Evolutionary conservation across 1,140 invertebrate species (phyloP).

Genomic region (Dreissena polymorpha): DNA sequence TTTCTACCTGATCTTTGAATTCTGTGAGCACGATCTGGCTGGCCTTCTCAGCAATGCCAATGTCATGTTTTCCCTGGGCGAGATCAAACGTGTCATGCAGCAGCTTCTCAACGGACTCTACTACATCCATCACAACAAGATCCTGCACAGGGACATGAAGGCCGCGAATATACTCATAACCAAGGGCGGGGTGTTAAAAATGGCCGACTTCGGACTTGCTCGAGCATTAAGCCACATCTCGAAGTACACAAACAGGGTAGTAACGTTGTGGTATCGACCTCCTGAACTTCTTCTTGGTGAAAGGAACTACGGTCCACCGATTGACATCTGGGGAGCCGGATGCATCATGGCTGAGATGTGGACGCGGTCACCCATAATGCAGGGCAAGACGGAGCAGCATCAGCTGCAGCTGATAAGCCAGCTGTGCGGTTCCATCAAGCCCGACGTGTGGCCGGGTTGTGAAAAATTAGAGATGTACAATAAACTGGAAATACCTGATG

Average conservation of each 20-base stretch:
- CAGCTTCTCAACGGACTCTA: conserved; percentile 98
- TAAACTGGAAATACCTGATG: conserved; percentile 94
- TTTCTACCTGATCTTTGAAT: conserved; percentile 99
- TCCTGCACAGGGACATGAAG: conserved; percentile 98
- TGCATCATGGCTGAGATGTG: conserved; percentile 99
- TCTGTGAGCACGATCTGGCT: conserved; percentile 99
- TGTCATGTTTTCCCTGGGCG: conserved; percentile 96
- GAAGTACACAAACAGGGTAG: conserved; percentile 97
- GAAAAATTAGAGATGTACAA: conserved; percentile 95
- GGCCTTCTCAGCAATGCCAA: conserved; percentile 97
- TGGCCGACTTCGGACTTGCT: conserved; percentile 83
- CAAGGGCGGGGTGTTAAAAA: conserved; percentile 91
- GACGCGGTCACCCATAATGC: conserved; percentile 90
- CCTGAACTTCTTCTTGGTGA: conserved; percentile 94
- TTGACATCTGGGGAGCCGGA: conserved; percentile 99
- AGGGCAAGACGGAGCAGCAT: conserved; percentile 97
- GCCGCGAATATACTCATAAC: conserved; percentile 99
- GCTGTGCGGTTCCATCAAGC: conserved; percentile 96
- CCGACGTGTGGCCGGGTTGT: conserved; percentile 96
- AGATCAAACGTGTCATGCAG: conserved; percentile 99
- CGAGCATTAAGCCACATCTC: conserved; percentile 94
- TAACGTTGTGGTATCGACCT: conserved; percentile 98
- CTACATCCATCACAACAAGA: conserved; percentile 98
- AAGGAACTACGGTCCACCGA: conserved; percentile 93
- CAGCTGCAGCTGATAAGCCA: conserved; percentile 97